A percentile compares a stretch with the other conserved stretches of the same genome.
Evolutionary conservation across 2,797 vertebrate species (phyloP).

Genomic region (Coracias cyanogaster): DNA sequence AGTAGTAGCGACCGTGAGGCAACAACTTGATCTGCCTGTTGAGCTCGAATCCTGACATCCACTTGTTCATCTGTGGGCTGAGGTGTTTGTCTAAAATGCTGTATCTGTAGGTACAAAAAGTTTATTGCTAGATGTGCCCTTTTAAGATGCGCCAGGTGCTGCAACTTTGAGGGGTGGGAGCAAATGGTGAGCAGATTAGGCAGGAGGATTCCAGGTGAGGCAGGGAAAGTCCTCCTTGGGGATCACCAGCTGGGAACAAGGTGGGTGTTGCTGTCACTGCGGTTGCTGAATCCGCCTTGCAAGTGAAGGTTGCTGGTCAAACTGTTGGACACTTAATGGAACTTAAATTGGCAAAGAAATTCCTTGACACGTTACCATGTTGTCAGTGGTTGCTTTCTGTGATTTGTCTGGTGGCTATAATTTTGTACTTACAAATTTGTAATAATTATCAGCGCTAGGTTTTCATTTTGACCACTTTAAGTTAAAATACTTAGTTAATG

Average conservation of each 20-base stretch:
- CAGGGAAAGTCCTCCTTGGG: rapidly evolving
- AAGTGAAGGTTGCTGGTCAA: not conserved
- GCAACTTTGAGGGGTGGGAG: not conserved
- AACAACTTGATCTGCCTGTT: rapidly evolving
- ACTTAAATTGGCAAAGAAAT: not conserved
- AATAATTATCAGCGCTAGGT: not conserved
- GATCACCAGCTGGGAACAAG: rapidly evolving
- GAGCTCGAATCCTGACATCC: not conserved
- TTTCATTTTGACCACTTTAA: not conserved
- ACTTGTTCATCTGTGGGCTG: not conserved
- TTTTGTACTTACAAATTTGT: not conserved
- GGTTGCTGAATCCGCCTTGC: not conserved
- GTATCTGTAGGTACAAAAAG: not conserved
- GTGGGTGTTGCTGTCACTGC: not conserved
- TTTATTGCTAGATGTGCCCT: too few relatives aligned
- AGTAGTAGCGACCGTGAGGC: rapidly evolving
- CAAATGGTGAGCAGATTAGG: too few relatives aligned
- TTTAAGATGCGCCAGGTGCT: not conserved
- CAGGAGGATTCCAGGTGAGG: not conserved
- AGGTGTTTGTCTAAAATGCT: rapidly evolving
- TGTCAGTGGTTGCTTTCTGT: not conserved
- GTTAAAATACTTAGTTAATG: not conserved
- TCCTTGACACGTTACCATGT: rapidly evolving
- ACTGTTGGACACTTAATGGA: not conserved
- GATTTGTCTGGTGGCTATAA: not conserved